Base-by-base conservation (phyloP, 2,797 vertebrate genomes). In the Enteromius trimaculatus region DNA sequence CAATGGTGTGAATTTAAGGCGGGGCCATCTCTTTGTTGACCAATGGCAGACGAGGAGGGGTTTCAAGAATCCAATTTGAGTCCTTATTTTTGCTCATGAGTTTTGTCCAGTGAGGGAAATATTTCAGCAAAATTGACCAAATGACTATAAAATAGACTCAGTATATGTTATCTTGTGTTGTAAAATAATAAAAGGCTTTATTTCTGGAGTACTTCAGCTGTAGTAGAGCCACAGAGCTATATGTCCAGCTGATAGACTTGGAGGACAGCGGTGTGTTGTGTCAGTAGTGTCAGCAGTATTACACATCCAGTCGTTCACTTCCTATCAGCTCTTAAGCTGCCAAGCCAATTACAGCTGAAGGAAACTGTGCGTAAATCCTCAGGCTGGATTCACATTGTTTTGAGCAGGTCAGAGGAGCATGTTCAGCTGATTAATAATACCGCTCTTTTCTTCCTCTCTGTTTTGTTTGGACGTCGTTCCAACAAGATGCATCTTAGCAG, bases 351-450 rank as follows among this genome's bases (percentile, higher is more conserved):
- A 88, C 82, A 76, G 81, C 80, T 47, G 80, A 82, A 86, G 85
- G 84, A 87, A 79, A 82, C 85, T 78, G 71, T 72, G 79, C 68
- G 85, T 49, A 85, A 84, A 84, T 85, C 80, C 83, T 85, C 70
- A 79, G 64, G 70, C 86, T 82, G 70, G 77, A 81, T 84, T 77
- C 78, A 65, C 60, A 81, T 88, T 90, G 87, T 88, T 89, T 86
- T 77, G 53, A 83, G 85, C 70, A 62, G 89, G 88, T 90, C 89
- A 89, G 83, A n/a, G 82, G 81, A 84, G 85, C 89, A 78, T 88
- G 88, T 88, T 90, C 79, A 79, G 85, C 85, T 86, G 88, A 86
- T 90, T 88, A 90, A 89, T 89, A 89, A 88, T 81, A 70, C 69
- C 76, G 80, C 79, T 82, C 83, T 89, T 82, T 84, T 88, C 84